A percentile compares a stretch with the other conserved stretches of the same genome.
These are phyloP conservation scores for Adelges cooleyi DNA, from an alignment of 1,140 invertebrate genomes.

Conservation along the genomic window DNA sequence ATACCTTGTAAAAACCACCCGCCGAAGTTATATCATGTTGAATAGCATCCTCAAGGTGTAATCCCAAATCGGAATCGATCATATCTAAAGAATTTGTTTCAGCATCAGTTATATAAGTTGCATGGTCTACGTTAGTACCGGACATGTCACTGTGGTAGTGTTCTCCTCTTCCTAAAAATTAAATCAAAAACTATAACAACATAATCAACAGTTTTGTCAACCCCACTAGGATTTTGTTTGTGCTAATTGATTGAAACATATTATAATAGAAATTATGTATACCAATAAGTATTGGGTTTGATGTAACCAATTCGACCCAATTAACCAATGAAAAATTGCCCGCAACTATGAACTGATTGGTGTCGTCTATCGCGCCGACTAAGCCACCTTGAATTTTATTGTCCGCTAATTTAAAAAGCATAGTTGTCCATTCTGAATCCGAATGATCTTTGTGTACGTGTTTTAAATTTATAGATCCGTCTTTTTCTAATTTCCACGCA, in stretches of 20 bases:
- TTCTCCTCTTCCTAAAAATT: conserved; percentile 4
- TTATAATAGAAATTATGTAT: conserved; percentile 29
- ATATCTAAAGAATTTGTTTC: conserved; percentile 22
- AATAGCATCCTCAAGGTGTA: conserved; percentile 1
- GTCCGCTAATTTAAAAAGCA: conserved; percentile 46
- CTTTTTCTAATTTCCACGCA: conserved; percentile 32
- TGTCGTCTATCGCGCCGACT: conserved; percentile 39
- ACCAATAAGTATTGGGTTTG: conserved; percentile 41
- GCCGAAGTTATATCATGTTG: conserved; percentile 14
- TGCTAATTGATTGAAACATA: too few relatives aligned
- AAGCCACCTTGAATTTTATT: conserved; percentile 45
- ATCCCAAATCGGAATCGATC: not conserved
- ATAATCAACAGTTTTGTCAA: not conserved
- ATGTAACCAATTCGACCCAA: conserved; percentile 46
- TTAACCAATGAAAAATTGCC: conserved; percentile 43
- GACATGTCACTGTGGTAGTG: not conserved
- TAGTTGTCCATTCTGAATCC: conserved; percentile 55
- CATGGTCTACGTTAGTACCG: not conserved
- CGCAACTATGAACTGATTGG: conserved; percentile 39
- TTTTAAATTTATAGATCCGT: conserved; percentile 8
- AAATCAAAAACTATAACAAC: not conserved
- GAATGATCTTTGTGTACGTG: conserved; percentile 49
- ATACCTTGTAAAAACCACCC: conserved; percentile 10
- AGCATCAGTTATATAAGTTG: conserved; percentile 9
- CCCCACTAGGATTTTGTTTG: too few relatives aligned